phyloP scores from a whole-genome alignment of 2,797 vertebrate species.

The Phoebastria nigripes region DNA sequence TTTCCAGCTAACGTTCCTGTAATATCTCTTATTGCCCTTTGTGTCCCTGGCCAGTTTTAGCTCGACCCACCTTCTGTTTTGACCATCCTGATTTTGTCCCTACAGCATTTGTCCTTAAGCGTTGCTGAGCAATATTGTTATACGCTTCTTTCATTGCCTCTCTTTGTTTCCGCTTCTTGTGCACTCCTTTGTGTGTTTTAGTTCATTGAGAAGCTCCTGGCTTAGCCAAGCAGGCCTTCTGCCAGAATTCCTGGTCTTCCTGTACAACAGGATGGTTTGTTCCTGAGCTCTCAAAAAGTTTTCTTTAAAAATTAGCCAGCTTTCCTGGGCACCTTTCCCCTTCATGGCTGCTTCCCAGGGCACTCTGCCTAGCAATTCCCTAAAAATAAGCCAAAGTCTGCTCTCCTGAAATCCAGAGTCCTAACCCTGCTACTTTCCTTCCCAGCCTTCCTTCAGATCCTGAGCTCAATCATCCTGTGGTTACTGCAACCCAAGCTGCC shows the following conservation, averaged over 20 bases:
- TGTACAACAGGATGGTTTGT: neutral
- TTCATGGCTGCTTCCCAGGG: constrained; percentile 33
- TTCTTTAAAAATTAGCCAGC: constrained; percentile 37
- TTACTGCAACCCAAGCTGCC: neutral
- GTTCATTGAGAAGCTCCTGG: constrained; percentile 5
- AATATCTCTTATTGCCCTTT: neutral
- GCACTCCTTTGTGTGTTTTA: neutral
- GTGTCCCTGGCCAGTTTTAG: neutral
- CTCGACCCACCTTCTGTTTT: neutral
- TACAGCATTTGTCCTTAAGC: neutral
- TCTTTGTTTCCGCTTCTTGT: neutral
- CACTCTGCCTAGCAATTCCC: neutral
- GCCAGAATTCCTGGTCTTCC: neutral
- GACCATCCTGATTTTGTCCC: neutral
- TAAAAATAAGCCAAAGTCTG: constrained; percentile 9
- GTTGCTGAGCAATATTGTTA: neutral
- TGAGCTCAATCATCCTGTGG: neutral
- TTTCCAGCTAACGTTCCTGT: neutral
- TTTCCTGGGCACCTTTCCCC: constrained; percentile 30
- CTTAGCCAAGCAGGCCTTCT: neutral
- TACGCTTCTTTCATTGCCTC: neutral
- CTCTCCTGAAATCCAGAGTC: neutral
- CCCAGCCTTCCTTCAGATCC: neutral
- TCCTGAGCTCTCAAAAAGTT: neutral
- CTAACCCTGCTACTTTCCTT: neutral